Base-by-base conservation (phyloP, 2,888 invertebrate species). In the Aleiodes leptofemur region DNA sequence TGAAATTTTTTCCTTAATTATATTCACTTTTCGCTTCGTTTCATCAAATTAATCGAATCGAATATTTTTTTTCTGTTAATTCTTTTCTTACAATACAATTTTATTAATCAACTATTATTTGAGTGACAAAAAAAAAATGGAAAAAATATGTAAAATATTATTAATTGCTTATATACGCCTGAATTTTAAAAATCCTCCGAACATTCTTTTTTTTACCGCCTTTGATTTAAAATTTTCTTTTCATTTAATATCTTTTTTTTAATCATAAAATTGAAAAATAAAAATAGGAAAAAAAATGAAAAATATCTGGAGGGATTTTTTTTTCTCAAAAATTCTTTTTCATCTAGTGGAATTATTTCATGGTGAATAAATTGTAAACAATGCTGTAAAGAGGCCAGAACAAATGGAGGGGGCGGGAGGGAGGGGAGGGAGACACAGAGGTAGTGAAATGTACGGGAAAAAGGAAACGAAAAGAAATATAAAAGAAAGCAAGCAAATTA, bases 401-500 rank as follows among this genome's bases (percentile, higher is more conserved):
- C 43, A 43, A 69, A 55, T 8, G 59, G 13, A 23, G 53, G 48
- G 13, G 59, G n/a, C n/a, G 34, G 69, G 53, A 51, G 31, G 50
- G 64, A 53, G 50, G 48, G 43, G 29, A 51, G 51, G 57, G 66
- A 29, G 23, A 23, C 23, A 69, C 48, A 50, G 50, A 23, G 51
- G 38, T 48, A 53, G n/a, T 57, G 23, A 23, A 38, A 38, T 5
- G 38, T 8, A 38, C 6, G 43, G 9, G 43, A 11, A 9, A 43
- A 43, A 43, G 43, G 43, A 48, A 16, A 64, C 43, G 16, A 14
- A 14, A 16, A 64, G 64, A 23, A 61, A 72, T 72, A 53, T 69
- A 75, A 69, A 77, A 77, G 69, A 76, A 77, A 73, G 76, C 76
- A 74, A 74, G 77, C 76, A 79, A 80, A 80, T 79, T 80, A 79